These are phyloP conservation scores for Prosopocoilus inquinatus DNA, from an alignment of 2,888 invertebrate genomes.

Conservation along the genomic window DNA sequence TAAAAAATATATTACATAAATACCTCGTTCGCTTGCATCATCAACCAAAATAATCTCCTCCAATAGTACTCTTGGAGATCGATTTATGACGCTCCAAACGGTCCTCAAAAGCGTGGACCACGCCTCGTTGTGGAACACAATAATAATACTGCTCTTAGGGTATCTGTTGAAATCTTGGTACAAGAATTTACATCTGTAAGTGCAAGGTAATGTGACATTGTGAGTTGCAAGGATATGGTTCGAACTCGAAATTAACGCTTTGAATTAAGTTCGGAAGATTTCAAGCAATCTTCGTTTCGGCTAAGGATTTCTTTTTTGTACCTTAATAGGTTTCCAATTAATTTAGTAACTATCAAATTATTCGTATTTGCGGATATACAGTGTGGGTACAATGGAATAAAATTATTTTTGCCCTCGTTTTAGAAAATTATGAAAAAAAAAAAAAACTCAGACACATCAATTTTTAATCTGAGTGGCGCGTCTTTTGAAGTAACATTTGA, in stretches of 20 bases:
- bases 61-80: conserved; percentile 77
- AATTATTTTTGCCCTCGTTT: too few species aligned
- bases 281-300: too few species aligned
- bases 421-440: too few species aligned
- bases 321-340: too few species aligned
- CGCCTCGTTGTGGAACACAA: conserved; percentile 98
- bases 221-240: not conserved
- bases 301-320: too few species aligned
- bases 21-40: conserved; percentile 84
- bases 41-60: conserved; percentile 86
- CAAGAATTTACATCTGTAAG: conserved; percentile 62
- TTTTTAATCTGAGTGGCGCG: too few species aligned
- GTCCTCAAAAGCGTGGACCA: conserved; percentile 96
- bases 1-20: conserved; percentile 20
- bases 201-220: too few species aligned
- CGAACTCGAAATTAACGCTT: not conserved
- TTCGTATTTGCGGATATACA: too few species aligned
- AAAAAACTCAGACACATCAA: too few species aligned
- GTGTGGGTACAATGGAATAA: too few species aligned
- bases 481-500: too few species aligned
- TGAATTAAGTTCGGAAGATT: not conserved
- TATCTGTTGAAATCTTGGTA: conserved; percentile 60
- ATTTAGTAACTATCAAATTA: too few species aligned
- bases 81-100: conserved; percentile 87
- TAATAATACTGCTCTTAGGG: conserved; percentile 87